phyloP scores from a whole-genome alignment of 2,113 vertebrate species.

The Lampris megalopsis region DNA sequence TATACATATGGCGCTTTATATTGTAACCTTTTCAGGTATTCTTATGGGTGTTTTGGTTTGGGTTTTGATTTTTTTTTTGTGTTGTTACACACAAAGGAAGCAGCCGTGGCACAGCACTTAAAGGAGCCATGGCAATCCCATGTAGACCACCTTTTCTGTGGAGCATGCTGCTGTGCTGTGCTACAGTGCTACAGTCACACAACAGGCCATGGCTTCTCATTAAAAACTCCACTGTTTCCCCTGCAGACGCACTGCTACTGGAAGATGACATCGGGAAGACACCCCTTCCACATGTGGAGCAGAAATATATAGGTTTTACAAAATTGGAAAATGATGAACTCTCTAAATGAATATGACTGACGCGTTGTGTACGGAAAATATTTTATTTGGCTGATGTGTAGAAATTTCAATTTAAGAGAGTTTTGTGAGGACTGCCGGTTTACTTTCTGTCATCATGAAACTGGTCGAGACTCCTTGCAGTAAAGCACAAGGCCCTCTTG shows the following conservation, averaged over 20 bases:
- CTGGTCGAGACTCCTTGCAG: constrained; percentile 29
- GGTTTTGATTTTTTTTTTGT: constrained; percentile 75
- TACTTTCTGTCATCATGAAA: not conserved
- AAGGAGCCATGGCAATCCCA: constrained; percentile 75
- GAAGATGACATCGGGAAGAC: constrained; percentile 65
- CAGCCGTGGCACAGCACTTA: constrained; percentile 74
- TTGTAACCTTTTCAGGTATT: constrained; percentile 82
- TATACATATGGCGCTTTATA: constrained; percentile 81
- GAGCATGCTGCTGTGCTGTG: constrained; percentile 53
- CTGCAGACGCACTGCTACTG: constrained; percentile 60
- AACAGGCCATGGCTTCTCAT: constrained; percentile 71
- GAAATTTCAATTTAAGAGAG: constrained; percentile 2
- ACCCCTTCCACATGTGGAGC: constrained; percentile 49
- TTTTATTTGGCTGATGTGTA: constrained; percentile 45
- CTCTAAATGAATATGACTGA: constrained; percentile 73
- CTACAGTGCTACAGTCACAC: constrained; percentile 64
- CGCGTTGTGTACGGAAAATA: constrained; percentile 66
- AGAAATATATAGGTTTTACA: constrained; percentile 50
- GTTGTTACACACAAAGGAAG: constrained; percentile 81
- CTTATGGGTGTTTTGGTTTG: constrained; percentile 83
- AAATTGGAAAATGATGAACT: constrained; percentile 74
- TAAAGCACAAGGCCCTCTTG: not conserved
- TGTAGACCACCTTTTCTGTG: constrained; percentile 68
- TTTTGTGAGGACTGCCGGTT: constrained; percentile 27
- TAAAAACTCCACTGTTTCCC: constrained; percentile 71